Base-by-base conservation (phyloP, 2,113 vertebrate species). In the Dicentrarchus labrax region DNA sequence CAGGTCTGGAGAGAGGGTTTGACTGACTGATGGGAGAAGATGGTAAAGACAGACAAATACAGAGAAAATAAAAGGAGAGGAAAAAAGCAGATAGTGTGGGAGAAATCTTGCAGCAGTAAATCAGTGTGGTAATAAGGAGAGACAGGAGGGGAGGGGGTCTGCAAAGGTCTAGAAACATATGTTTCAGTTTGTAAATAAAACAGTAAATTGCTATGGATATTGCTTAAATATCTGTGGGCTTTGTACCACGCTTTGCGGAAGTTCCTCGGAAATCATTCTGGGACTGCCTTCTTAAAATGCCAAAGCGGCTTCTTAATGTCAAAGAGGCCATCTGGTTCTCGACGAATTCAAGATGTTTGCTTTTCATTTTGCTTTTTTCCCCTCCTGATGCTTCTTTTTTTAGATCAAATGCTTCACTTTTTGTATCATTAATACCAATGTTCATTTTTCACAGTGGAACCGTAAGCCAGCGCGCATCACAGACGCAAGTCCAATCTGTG, bases 131-230 rank as follows among this genome's bases (percentile, higher is more conserved):
- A 80, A 88, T 72, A 68, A 69, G 71, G 41, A 90, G 64, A 59
- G 72, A 81, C 21, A 53, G 30, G 41, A 19, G 57, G 48, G 75
- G 73, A 0, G 54, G 67, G 65, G 82, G 77, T 66, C 69, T 54
- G 59, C 77, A 86, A 88, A 88, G 84, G 86, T 88, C 89, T 73
- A 47, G 75, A 80, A 91, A 94, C 93, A 94, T 89, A 89, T 95
- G 94, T 95, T 95, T 94, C 81, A 90, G 93, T 94, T 95, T 94
- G 92, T 94, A 94, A 94, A 95, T 95, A 94, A 95, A 95, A 94
- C 89, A 91, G 92, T 93, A 93, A 94, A 94, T 94, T 94, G 91
- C 90, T 88, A 90, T 94, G 94, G 89, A 95, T 93, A 92, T 94
- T 94, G 91, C 89, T 92, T 91, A 91, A 95, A 94, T 94, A 94